Base-by-base conservation (phyloP, 2,888 invertebrate species). In the Cerastis rubricosa region DNA sequence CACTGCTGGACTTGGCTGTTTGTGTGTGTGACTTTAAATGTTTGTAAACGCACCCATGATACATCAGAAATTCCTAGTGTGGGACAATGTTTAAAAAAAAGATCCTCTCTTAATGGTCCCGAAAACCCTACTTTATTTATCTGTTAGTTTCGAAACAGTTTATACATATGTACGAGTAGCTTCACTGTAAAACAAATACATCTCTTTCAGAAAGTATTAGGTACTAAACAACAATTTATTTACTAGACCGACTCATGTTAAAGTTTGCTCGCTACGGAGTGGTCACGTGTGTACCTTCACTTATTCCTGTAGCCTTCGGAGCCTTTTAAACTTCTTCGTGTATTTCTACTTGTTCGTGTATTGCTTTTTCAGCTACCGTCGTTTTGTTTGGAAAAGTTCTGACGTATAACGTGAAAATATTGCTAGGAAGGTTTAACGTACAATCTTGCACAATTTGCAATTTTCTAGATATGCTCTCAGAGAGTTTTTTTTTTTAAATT, bases 231-330 rank as follows among this genome's bases (percentile, higher is more conserved):
- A 61, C 2, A n/a, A 51, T 49, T 76, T 63, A 54, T 69, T 65
- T 49, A 63, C 71, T 25, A 14, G 11, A 17, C 17, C 3, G 25
- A 29, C 35, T 64, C n/a, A 47, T 19, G 40, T 45, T 54, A 17
- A 59, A 76, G 67, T 76, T 71, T 22, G 3, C n/a, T 67, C 49
- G n/a, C 25, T 35, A 49, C 69, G 9, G 14, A 76, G 49, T 76
- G 67, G 67, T 71, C 57, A 81, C 63, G 71, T 80, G 54, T 75
- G 35, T 45, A 49, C 47, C 66, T 57, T 54, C 25, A 63, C 25
- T 76, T 64, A 40, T 14, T 67, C 54, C 25, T 47, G 59, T 12
- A 80, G 54, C 65, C 8, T 61, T 81, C 76, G 49, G 47, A 80
- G 49, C 54, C 54, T 76, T 67, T 76, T 67, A 63, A 67, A 54